Conservation (phyloP, 2,888 invertebrate genomes). For the Heliconius sara region DNA sequence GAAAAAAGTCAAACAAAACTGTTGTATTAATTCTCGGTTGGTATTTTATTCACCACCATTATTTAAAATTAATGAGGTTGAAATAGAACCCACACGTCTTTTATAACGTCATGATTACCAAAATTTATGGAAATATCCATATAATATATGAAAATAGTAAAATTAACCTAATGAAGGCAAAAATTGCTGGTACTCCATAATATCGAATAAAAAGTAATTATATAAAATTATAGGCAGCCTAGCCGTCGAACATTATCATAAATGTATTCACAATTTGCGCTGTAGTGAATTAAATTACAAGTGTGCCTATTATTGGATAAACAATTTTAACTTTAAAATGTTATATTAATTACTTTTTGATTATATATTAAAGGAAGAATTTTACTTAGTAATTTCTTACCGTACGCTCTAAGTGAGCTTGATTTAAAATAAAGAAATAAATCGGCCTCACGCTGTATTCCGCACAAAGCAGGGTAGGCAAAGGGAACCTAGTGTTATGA, state of each 20-base stretch:
- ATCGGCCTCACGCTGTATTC: too few species aligned
- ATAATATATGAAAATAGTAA: background rate
- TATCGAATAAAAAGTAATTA: conserved; percentile 2
- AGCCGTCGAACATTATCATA: background rate
- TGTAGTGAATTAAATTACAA: conserved; percentile 12
- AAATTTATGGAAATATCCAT: background rate
- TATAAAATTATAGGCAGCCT: background rate
- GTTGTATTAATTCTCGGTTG: background rate
- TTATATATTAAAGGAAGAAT: too few species aligned
- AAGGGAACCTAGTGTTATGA: too few species aligned
- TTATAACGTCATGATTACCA: background rate
- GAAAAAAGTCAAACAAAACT: background rate
- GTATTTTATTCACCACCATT: background rate
- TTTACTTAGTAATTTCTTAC: too few species aligned
- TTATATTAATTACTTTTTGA: background rate
- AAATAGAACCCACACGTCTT: background rate
- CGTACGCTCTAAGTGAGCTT: too few species aligned
- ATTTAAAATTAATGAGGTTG: too few species aligned
- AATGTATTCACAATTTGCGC: background rate
- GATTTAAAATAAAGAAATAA: too few species aligned
- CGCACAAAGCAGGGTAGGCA: too few species aligned
- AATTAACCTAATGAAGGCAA: background rate
- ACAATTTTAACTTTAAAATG: background rate
- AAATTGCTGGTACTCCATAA: background rate
- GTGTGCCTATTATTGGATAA: background rate